Evolutionary conservation across 2,888 invertebrate species (phyloP).

Genomic region (Pecten maximus): DNA sequence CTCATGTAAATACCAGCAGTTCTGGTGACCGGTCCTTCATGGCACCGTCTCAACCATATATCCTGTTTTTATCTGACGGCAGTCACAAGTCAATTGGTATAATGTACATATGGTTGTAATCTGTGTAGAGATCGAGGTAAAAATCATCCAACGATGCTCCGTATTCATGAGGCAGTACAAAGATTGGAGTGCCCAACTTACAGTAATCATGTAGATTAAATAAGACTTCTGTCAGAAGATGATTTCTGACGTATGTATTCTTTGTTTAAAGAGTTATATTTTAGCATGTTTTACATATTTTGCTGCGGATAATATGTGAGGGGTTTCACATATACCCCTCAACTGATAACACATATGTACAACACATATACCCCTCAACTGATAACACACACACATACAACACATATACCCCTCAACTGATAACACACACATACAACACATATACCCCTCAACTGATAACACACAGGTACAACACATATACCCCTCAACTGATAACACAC

Average conservation of each 20-base stretch:
- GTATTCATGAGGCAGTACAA: not conserved
- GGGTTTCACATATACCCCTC: no score
- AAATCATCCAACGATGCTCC: not conserved
- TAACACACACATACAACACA: no score
- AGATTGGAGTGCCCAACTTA: not conserved
- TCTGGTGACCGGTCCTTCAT: not conserved
- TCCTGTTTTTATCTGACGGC: slow-evolving; percentile 4
- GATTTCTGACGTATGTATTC: not conserved
- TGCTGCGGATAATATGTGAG: no score
- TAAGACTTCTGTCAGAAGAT: not conserved
- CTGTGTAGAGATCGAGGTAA: not conserved
- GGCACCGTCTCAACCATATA: slow-evolving; percentile 1
- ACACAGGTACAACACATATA: no score
- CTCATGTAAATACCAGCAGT: not conserved
- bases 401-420: no score
- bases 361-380: no score
- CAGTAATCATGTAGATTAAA: not conserved
- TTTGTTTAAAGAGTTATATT: no score
- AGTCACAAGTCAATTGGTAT: slow-evolving; percentile 25
- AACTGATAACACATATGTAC: no score
- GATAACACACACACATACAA: no score
- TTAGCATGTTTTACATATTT: no score
- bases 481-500: no score
- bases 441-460: no score
- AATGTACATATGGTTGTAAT: slow-evolving; percentile 1